phyloP scores from a whole-genome alignment of 2,797 vertebrate genomes.

The Taenioides sp. region DNA sequence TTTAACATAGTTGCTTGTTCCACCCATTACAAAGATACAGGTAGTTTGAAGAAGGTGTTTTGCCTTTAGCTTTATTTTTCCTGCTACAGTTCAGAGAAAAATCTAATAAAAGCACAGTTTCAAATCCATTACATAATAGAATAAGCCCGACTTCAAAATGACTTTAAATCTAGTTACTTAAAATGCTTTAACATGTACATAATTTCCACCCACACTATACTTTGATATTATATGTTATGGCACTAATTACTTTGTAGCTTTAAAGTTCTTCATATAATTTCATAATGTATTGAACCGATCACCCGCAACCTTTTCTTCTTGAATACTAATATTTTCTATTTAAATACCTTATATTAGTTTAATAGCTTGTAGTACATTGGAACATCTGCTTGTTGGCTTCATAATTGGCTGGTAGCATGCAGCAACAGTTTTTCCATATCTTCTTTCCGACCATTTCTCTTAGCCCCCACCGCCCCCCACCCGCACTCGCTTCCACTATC shows the following conservation, averaged over 20 bases:
- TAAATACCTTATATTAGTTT: slow-evolving; percentile 50
- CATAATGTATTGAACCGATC: background rate
- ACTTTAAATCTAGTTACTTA: too few relatives aligned
- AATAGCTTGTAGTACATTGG: slow-evolving; percentile 46
- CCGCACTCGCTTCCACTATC: slow-evolving; percentile 29
- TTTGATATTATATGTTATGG: background rate
- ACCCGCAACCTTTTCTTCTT: background rate
- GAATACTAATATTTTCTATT: slow-evolving; percentile 21
- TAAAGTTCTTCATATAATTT: too few relatives aligned
- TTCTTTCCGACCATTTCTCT: slow-evolving; percentile 41
- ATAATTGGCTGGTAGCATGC: slow-evolving; percentile 57
- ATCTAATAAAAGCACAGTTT: background rate
- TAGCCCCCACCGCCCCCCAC: slow-evolving; percentile 7
- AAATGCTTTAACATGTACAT: background rate
- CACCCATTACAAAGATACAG: background rate
- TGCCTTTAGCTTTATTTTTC: background rate
- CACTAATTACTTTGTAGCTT: background rate
- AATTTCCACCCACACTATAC: background rate
- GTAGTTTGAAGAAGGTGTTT: background rate
- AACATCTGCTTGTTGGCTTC: slow-evolving; percentile 61
- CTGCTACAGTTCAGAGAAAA: background rate
- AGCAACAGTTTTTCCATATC: slow-evolving; percentile 37
- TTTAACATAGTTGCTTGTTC: background rate
- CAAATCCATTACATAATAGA: background rate
- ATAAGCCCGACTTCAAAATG: background rate